Evolutionary conservation across 2,113 vertebrate genomes (phyloP).

Genomic region (Tachysurus fulvidraco): DNA sequence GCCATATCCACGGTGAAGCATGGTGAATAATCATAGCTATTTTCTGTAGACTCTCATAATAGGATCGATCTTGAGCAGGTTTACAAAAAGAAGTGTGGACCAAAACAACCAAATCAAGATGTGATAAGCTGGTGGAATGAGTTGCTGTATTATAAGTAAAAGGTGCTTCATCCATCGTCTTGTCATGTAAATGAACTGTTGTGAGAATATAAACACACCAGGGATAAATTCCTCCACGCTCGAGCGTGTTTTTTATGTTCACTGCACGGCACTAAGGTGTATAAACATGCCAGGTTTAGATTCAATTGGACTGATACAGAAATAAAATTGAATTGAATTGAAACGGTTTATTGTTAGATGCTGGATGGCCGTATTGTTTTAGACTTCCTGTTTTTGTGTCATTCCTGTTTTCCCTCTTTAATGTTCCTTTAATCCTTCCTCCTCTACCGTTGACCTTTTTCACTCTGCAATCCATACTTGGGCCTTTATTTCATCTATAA

Average conservation of each 20-base stretch:
- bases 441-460: neutral
- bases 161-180: neutral
- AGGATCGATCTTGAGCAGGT: neutral
- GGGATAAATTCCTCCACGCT: neutral
- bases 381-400: neutral
- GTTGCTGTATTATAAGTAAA: neutral
- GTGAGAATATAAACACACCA: neutral
- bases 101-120: neutral
- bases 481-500: neutral
- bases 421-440: slow-evolving; percentile 46
- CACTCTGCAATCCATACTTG: neutral
- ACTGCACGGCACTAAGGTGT: no score
- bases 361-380: slow-evolving; percentile 1
- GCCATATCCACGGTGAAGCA: neutral
- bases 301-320: neutral
- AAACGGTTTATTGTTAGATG: neutral
- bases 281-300: neutral
- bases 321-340: neutral
- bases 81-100: neutral
- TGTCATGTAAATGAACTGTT: neutral
- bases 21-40: neutral
- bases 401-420: neutral
- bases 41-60: no score
- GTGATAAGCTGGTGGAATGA: neutral
- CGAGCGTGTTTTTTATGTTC: no score